Evolutionary conservation across 1,140 invertebrate species (phyloP), one percentile per base, ranked within the genome.

Genomic region (Brachionus paranguensis): DNA sequence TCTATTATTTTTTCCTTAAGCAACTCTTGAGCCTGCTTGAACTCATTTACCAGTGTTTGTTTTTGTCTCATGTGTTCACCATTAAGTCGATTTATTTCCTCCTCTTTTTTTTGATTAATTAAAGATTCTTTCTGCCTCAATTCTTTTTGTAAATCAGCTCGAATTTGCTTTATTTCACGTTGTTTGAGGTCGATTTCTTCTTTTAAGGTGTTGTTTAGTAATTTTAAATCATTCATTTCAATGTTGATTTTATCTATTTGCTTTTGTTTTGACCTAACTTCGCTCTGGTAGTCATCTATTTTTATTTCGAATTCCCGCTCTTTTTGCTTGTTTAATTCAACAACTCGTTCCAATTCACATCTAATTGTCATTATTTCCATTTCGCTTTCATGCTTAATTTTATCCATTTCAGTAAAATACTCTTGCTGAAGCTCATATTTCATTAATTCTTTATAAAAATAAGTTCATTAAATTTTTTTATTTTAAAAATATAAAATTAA

Each of bases 1-100:
- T 87, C 86, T 37, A 87, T 86, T n/a, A 90, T 89, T 86, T 89
- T 89, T 74, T 87, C 87, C 81, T 89, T 90, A 20, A 89, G 85
- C 60, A 89, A 84, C 47, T 87, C 86, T 84, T 90, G 89, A 14
- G 89, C 89, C 60, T 86, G 47, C 29, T 86, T 88, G 79, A 90
- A 90, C 68, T 89, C 88, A 11, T 47, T 72, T 8, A 89, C 84
- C 84, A 89, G 86, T 29, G 87, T 84, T 85, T 89, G 86, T 14
- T 86, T 86, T 55, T 89, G 86, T 14, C 85, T 83, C 5, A 85
- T 33, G 68, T 89, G 88, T 72, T 89, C 87, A 60, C 85, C 85
- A 33, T 86, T 85, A 33, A 89, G 41, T 60, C 87, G 86, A 10
- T 87, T 86, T 29, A 89, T 24, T 37, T 87, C 85, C 33, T 83